Conservation (phyloP, 2,888 invertebrate genomes). For the Monopis laevigella region DNA sequence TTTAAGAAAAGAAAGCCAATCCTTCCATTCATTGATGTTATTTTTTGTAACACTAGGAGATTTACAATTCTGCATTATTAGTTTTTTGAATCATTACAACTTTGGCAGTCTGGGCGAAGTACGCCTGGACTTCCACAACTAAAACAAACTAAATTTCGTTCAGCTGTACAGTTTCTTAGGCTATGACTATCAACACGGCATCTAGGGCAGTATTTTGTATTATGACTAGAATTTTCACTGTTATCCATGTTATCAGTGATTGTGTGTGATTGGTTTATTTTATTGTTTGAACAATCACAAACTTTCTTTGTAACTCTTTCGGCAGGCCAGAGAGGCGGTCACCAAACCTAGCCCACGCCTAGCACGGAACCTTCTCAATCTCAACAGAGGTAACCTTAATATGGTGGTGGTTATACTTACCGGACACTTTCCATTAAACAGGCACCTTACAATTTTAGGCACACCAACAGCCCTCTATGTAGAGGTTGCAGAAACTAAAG, state of each 20-base stretch:
- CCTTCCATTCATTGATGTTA: slow-evolving; percentile 14
- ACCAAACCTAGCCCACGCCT: too few species aligned
- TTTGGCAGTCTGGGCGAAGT: neutral
- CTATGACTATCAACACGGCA: neutral
- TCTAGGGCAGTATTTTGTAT: slow-evolving; percentile 1
- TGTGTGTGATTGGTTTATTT: too few species aligned
- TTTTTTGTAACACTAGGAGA: slow-evolving; percentile 4
- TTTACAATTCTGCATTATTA: neutral
- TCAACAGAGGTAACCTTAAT: too few species aligned
- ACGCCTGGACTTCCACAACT: neutral
- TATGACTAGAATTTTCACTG: neutral
- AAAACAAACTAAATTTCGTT: neutral
- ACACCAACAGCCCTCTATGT: too few species aligned
- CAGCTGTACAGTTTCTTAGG: neutral
- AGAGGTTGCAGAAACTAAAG: too few species aligned
- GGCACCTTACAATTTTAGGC: too few species aligned
- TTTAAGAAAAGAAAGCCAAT: slow-evolving; percentile 17
- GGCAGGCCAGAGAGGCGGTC: too few species aligned
- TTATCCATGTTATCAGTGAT: neutral
- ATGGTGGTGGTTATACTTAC: too few species aligned
- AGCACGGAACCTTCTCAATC: too few species aligned
- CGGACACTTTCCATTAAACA: too few species aligned
- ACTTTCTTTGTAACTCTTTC: too few species aligned
- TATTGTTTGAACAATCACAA: too few species aligned
- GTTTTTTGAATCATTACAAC: neutral